Percentiles rank a stretch among this genome's conserved stretches.
Conservation (phyloP, 1,140 invertebrate species). For the Drosophila eugracilis region DNA sequence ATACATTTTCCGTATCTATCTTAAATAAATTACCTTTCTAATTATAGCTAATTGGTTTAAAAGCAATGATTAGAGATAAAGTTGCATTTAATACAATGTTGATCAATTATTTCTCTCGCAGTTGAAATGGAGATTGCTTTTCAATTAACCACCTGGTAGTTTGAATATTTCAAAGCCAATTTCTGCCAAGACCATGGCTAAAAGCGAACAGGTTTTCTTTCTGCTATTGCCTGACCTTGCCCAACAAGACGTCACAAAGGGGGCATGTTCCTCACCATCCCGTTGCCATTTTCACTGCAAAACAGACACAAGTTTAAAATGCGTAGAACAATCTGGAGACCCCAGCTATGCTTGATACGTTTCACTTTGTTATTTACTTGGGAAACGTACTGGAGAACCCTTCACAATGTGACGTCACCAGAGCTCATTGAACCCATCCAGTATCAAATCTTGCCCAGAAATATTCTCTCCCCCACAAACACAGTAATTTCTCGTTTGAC, state of each 20-base stretch:
- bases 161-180: constrained; percentile 2
- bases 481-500: constrained; percentile 3
- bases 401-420: constrained; percentile 32
- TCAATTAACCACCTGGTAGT: constrained; percentile 38
- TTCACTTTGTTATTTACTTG: neutral
- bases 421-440: constrained; percentile 61
- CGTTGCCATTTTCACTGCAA: neutral
- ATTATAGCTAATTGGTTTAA: neutral
- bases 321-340: constrained; percentile 11
- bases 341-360: neutral
- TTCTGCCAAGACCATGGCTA: constrained; percentile 12
- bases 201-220: constrained; percentile 30
- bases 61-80: neutral
- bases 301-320: constrained; percentile 13
- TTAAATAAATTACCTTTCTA: neutral
- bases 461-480: constrained; percentile 9
- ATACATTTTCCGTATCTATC: neutral
- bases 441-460: constrained; percentile 4
- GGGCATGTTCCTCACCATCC: constrained; percentile 5
- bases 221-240: constrained; percentile 35
- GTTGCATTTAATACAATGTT: neutral
- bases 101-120: neutral
- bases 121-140: constrained; percentile 25
- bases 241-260: constrained; percentile 24
- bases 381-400: neutral